Percentiles rank a stretch among this genome's conserved stretches.
Evolutionary conservation across 2,888 invertebrate species (phyloP).

Genomic region (Cosmia trapezina): DNA sequence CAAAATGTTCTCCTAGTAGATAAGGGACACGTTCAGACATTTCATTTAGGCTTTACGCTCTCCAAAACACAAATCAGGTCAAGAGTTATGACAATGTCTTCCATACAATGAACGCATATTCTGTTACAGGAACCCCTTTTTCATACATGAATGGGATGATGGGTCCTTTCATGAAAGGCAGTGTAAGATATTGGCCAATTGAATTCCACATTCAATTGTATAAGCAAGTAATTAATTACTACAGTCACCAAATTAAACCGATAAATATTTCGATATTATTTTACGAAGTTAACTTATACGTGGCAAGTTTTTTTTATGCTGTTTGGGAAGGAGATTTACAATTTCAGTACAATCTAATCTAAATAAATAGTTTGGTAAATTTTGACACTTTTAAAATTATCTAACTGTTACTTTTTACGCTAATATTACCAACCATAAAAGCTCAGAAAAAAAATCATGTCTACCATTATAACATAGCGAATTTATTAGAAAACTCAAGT

Average conservation of each 20-base stretch:
- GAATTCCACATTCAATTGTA: conserved; percentile 23
- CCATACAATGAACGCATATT: conserved; percentile 32
- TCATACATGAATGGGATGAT: conserved; percentile 15
- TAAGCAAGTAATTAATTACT: neutral
- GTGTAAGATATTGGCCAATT: conserved; percentile 3
- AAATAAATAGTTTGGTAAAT: neutral
- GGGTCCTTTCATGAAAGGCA: conserved; percentile 12
- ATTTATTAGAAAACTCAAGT: conserved; percentile 29
- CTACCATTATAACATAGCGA: neutral
- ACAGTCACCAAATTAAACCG: neutral
- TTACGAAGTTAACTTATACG: too few relatives aligned
- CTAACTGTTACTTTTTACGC: neutral
- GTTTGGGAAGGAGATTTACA: neutral
- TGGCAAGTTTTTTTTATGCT: neutral
- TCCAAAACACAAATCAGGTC: conserved; percentile 39
- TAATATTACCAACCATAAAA: neutral
- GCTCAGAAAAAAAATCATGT: neutral
- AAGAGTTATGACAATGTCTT: conserved; percentile 35
- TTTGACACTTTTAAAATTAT: neutral
- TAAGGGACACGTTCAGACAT: conserved; percentile 5
- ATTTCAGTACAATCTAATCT: neutral
- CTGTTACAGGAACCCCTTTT: conserved; percentile 19
- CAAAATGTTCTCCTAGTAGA: conserved; percentile 29
- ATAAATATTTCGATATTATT: neutral
- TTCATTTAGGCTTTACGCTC: conserved; percentile 39